Evolutionary conservation across 2,797 vertebrate genomes (phyloP).

Genomic region (Acipenser oxyrinchus): DNA sequence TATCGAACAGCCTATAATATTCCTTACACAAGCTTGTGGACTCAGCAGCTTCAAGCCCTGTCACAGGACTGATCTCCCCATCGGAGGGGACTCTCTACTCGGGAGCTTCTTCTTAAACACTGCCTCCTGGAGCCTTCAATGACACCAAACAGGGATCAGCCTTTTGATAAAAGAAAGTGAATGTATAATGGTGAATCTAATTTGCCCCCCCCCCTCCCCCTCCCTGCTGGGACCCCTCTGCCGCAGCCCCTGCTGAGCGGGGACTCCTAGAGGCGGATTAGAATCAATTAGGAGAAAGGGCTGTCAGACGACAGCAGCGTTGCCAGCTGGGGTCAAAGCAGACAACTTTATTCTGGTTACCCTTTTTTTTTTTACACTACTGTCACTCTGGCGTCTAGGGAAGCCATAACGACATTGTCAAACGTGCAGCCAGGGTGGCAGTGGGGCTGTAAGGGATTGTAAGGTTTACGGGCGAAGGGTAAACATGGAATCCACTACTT

Average conservation of each 20-base stretch:
- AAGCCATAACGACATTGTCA: constrained; percentile 18
- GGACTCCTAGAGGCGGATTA: constrained; percentile 31
- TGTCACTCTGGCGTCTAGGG: no score
- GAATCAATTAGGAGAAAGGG: constrained; percentile 26
- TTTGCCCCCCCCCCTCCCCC: constrained; percentile 41
- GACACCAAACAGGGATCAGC: constrained; percentile 39
- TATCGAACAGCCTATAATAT: no score
- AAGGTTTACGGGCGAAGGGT: no score
- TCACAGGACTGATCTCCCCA: not conserved
- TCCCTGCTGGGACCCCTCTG: constrained; percentile 21
- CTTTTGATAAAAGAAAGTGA: constrained; percentile 53
- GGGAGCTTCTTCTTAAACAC: not conserved
- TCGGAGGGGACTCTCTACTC: not conserved
- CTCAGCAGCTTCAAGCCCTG: not conserved
- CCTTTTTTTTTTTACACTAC: constrained; percentile 34
- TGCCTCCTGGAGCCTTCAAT: constrained; percentile 20
- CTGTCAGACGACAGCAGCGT: no score
- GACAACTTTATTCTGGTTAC: constrained; percentile 9
- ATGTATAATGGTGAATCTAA: constrained; percentile 71
- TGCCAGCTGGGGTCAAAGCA: no score
- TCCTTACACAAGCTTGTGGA: not conserved
- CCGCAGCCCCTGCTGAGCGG: constrained; percentile 10
- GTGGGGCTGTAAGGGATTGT: constrained; percentile 19
- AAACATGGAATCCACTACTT: no score
- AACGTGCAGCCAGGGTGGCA: constrained; percentile 18